These are phyloP conservation scores for Enhydra lutris DNA, from an alignment of 2,113 vertebrate genomes.

Conservation along the genomic window DNA sequence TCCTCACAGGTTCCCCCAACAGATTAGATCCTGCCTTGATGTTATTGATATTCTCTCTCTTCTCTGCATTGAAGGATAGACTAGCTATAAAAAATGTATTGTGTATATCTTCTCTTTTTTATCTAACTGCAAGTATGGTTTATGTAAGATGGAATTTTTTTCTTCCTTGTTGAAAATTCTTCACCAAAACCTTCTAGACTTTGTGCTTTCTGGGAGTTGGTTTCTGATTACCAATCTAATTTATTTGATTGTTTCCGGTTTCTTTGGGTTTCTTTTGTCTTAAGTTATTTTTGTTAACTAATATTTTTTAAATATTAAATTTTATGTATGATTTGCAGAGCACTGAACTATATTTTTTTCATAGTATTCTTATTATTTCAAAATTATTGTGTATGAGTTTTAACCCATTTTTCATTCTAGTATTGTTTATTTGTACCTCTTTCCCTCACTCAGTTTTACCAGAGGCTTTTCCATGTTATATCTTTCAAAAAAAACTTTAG, in stretches of 20 bases:
- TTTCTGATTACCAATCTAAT: background rate
- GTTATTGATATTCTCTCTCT: background rate
- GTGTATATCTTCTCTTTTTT: background rate
- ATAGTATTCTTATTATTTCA: background rate
- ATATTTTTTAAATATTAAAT: background rate
- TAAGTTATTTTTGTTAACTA: background rate
- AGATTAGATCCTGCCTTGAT: background rate
- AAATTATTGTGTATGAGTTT: background rate
- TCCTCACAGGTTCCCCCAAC: background rate
- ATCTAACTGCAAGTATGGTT: background rate
- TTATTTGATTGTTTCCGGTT: background rate
- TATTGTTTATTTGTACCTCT: background rate
- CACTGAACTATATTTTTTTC: background rate
- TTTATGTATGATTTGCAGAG: background rate
- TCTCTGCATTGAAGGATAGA: background rate
- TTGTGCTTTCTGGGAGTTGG: background rate
- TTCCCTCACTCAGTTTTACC: background rate
- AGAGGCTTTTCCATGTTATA: background rate
- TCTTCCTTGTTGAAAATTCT: constrained; percentile 5
- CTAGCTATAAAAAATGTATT: background rate
- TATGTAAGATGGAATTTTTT: background rate
- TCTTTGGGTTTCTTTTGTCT: background rate
- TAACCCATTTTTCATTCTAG: background rate
- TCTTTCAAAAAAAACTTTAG: background rate
- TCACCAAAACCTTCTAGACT: background rate